Evolutionary conservation across 1,140 invertebrate genomes (phyloP).

Genomic region (Yoshiicerus persimilis): DNA sequence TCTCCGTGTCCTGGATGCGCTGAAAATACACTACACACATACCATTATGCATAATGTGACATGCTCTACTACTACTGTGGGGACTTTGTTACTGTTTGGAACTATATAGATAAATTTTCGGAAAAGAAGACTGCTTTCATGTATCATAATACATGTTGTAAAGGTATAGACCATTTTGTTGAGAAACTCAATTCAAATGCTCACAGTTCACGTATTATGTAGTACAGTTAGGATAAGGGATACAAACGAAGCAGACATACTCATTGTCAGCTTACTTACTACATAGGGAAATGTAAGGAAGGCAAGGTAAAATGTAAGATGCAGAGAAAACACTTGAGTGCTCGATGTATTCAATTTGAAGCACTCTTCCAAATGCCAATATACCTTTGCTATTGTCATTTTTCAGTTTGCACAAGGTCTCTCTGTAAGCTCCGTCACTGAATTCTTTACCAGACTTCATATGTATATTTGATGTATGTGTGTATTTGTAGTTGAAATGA

Average conservation of each 20-base stretch:
- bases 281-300: conserved; percentile 3
- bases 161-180: too few relatives aligned
- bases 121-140: not conserved
- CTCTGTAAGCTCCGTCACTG: not conserved
- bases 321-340: conserved; percentile 48
- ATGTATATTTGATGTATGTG: too few relatives aligned
- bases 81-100: too few relatives aligned
- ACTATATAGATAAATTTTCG: too few relatives aligned
- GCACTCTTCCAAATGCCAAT: conserved; percentile 47
- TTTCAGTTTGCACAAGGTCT: conserved; percentile 4
- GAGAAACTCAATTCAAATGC: not conserved
- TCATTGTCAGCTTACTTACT: too few relatives aligned
- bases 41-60: not conserved
- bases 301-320: conserved; percentile 40
- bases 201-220: not conserved
- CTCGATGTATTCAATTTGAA: conserved; percentile 48
- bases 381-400: conserved; percentile 35
- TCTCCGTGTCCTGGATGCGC: not conserved
- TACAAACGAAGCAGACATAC: not conserved
- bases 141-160: too few relatives aligned
- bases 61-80: not conserved
- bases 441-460: not conserved
- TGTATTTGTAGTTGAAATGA: not conserved
- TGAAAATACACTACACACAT: not conserved
- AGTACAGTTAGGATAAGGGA: not conserved